A percentile compares a stretch with the other conserved stretches of the same genome.
Evolutionary conservation across 2,797 vertebrate genomes (phyloP).

Genomic region (Diceros bicornis): DNA sequence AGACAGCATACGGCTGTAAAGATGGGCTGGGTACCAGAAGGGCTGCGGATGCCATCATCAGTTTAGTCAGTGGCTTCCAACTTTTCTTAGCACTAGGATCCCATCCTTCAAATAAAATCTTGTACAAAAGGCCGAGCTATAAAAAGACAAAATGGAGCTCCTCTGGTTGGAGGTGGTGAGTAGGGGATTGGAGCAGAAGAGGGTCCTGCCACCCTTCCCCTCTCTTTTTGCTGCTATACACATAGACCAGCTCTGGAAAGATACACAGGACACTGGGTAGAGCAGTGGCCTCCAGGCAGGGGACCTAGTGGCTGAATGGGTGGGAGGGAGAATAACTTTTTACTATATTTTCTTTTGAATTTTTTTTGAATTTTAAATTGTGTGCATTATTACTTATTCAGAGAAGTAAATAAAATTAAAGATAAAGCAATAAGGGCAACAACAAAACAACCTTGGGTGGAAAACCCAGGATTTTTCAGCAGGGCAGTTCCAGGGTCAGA

Average conservation of each 20-base stretch:
- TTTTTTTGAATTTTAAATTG: not conserved
- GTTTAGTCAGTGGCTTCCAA: not conserved
- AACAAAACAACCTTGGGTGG: not conserved
- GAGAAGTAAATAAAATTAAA: not conserved
- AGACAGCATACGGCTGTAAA: no score
- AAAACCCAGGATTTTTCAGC: not conserved
- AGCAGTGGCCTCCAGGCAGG: not conserved
- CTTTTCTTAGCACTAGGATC: not conserved
- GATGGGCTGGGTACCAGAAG: not conserved
- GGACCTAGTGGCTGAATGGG: not conserved
- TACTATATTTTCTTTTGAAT: not conserved
- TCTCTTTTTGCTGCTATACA: no score
- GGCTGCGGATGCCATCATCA: not conserved
- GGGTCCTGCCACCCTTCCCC: not conserved
- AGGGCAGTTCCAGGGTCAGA: not conserved
- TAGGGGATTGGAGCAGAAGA: not conserved
- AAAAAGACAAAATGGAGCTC: not conserved
- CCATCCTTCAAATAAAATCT: not conserved
- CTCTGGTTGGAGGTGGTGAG: not conserved
- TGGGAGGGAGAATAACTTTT: not conserved
- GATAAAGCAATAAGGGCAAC: not conserved
- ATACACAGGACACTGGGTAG: not conserved
- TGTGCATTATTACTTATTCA: not conserved
- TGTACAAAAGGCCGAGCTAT: not conserved
- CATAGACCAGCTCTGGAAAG: not conserved